These are phyloP conservation scores for Heliconius hortense DNA, from an alignment of 2,888 invertebrate species.

Conservation along the genomic window DNA sequence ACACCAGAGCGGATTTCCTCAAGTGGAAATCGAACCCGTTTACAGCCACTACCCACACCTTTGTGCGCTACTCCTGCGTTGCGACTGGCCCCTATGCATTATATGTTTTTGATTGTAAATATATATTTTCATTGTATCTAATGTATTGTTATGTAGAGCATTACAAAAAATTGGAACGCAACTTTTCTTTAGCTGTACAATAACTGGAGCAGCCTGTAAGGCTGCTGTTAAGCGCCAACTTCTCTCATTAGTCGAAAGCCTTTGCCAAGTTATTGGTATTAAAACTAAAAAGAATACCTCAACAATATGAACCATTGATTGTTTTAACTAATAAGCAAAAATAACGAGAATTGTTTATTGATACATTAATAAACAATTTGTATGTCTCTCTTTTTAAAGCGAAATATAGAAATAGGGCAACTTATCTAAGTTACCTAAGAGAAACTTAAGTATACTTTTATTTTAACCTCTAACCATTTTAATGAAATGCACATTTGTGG, in stretches of 20 bases:
- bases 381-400: neutral
- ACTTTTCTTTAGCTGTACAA: slow-evolving; percentile 16
- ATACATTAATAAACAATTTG: neutral
- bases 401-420: neutral
- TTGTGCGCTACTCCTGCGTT: no score
- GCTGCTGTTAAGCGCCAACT: slow-evolving; percentile 25
- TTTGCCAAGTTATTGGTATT: slow-evolving; percentile 22
- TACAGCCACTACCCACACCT: no score
- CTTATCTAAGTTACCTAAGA: neutral
- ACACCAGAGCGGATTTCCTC: no score
- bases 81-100: no score
- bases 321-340: neutral
- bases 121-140: neutral
- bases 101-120: neutral
- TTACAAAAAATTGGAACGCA: slow-evolving; percentile 24
- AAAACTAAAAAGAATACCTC: slow-evolving; percentile 18
- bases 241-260: slow-evolving; percentile 26
- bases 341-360: neutral
- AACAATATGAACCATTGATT: slow-evolving; percentile 3
- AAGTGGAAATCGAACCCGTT: no score
- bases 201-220: slow-evolving; percentile 18
- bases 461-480: slow-evolving; percentile 1
- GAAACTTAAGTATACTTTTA: neutral
- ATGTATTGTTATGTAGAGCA: slow-evolving; percentile 1
- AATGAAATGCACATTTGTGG: slow-evolving; percentile 8